These are phyloP conservation scores for Nannoperca obscura DNA, from an alignment of 2,797 vertebrate species.

Conservation along the genomic window DNA sequence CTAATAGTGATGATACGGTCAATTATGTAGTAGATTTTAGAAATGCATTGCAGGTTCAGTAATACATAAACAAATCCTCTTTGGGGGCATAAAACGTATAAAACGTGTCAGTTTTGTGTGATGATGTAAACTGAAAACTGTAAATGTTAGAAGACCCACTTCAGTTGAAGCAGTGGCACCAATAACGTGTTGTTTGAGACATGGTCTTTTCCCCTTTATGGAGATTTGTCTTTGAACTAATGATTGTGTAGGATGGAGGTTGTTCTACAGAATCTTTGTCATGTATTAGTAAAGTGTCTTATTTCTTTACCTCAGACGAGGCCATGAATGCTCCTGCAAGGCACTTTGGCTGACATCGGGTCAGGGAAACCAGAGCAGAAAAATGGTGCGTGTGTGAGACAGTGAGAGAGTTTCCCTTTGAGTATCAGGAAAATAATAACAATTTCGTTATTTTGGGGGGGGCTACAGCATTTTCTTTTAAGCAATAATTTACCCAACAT, in stretches of 20 bases:
- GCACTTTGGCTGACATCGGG: conserved; percentile 52
- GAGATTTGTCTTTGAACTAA: conserved; percentile 43
- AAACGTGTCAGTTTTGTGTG: conserved; percentile 58
- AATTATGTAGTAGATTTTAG: conserved; percentile 56
- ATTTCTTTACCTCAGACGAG: conserved; percentile 72
- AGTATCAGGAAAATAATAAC: conserved; percentile 37
- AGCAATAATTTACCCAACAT: conserved; percentile 74
- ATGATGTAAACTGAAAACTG: conserved; percentile 55
- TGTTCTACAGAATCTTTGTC: conserved; percentile 47
- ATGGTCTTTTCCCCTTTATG: conserved; percentile 34
- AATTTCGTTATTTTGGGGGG: conserved; percentile 4
- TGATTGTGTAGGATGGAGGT: conserved; percentile 45
- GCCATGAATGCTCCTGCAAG: conserved; percentile 52
- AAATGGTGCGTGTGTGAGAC: background rate
- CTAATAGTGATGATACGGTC: conserved; percentile 45
- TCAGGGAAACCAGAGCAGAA: conserved; percentile 37
- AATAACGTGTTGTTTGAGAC: conserved; percentile 35
- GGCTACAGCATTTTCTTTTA: conserved; percentile 48
- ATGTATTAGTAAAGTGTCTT: conserved; percentile 53
- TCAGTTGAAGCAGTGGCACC: conserved; percentile 54
- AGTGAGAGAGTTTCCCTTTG: conserved; percentile 12
- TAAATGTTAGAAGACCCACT: conserved; percentile 56
- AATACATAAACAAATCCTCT: conserved; percentile 40
- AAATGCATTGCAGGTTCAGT: conserved; percentile 46
- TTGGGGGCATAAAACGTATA: conserved; percentile 32